Conservation (phyloP, 2,888 invertebrate genomes). For the Trichopria drosophilae region DNA sequence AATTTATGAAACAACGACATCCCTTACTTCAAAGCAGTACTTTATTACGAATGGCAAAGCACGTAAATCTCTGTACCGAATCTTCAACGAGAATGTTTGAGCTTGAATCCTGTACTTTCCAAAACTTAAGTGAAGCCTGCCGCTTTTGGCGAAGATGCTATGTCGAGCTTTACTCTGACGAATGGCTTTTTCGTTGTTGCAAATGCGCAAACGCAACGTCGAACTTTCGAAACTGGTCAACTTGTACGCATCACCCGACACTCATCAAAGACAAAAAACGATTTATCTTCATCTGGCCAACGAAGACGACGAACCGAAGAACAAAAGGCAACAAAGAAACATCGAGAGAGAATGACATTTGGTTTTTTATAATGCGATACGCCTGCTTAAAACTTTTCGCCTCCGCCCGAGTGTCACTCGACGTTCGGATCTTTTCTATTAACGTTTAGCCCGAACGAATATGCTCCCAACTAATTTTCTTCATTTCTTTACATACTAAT, state of each 20-base stretch:
- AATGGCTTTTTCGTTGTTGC: conserved; percentile 47
- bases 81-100: too few relatives aligned
- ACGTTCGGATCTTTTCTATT: too few relatives aligned
- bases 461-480: conserved; percentile 22
- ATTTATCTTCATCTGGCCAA: too few relatives aligned
- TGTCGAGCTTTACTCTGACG: conserved; percentile 47
- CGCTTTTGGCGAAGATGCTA: conserved; percentile 52
- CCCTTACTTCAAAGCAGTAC: too few relatives aligned
- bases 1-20: too few relatives aligned
- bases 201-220: too few relatives aligned
- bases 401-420: too few relatives aligned
- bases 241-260: conserved; percentile 38
- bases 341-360: conserved; percentile 12
- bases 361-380: conserved; percentile 21
- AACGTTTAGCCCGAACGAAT: too few relatives aligned
- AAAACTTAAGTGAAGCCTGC: conserved; percentile 49
- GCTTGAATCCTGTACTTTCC: too few relatives aligned
- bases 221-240: conserved; percentile 42
- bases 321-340: conserved; percentile 13
- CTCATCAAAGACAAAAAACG: conserved; percentile 8
- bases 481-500: conserved; percentile 33
- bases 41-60: too few relatives aligned
- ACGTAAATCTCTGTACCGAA: too few relatives aligned
- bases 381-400: conserved; percentile 3
- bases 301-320: too few relatives aligned